A percentile compares a stretch with the other conserved stretches of the same genome.
phyloP scores from a whole-genome alignment of 2,113 vertebrate genomes.

The Ophthalmolycus amberensis region DNA sequence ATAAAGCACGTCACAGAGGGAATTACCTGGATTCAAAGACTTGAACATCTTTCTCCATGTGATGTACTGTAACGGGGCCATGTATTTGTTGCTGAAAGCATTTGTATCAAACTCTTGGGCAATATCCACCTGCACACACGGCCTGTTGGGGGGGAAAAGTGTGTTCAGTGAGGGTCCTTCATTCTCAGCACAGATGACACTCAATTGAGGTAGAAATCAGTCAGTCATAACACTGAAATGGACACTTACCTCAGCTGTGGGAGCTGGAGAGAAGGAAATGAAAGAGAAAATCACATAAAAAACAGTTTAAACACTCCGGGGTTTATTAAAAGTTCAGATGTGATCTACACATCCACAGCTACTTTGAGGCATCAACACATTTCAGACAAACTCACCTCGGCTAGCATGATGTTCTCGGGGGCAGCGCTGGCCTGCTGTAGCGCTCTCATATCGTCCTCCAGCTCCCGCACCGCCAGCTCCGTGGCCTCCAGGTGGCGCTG shows the following conservation, averaged over 20 bases:
- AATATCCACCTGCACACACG: conserved; percentile 45
- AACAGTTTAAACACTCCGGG: not conserved
- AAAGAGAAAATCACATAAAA: conserved; percentile 24
- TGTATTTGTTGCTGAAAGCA: conserved; percentile 76
- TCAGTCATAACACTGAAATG: conserved; percentile 10
- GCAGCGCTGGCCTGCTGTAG: conserved; percentile 67
- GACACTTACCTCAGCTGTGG: conserved; percentile 76
- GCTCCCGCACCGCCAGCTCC: conserved; percentile 67
- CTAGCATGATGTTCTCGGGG: conserved; percentile 48
- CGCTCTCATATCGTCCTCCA: conserved; percentile 73
- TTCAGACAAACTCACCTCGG: conserved; percentile 78
- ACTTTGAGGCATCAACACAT: not conserved
- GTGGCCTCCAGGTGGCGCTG: conserved; percentile 70
- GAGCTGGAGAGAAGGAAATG: conserved; percentile 63
- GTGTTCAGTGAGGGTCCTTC: conserved; percentile 6
- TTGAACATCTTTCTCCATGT: conserved; percentile 87
- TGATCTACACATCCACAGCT: not conserved
- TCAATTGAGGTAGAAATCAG: conserved; percentile 15
- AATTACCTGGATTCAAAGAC: conserved; percentile 84
- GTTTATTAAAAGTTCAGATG: conserved; percentile 13
- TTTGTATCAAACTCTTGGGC: conserved; percentile 74
- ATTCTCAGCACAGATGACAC: conserved; percentile 11
- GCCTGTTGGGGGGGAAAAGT: conserved; percentile 50
- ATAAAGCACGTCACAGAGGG: conserved; percentile 9
- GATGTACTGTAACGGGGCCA: conserved; percentile 87